These are phyloP conservation scores for Drosophila athabasca DNA, from an alignment of 1,140 invertebrate species.

Conservation along the genomic window DNA sequence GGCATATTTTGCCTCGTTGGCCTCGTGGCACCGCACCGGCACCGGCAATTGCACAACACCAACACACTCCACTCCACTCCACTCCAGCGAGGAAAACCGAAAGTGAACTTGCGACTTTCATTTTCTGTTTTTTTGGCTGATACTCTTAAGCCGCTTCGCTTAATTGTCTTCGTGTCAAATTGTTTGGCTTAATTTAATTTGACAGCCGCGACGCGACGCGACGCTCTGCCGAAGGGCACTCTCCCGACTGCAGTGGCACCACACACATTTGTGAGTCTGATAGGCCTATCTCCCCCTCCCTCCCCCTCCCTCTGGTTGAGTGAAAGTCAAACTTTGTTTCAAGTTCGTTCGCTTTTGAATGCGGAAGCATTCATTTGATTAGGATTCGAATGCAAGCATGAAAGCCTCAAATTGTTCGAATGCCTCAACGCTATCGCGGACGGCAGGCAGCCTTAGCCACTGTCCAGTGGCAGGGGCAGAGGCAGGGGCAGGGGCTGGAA, in stretches of 20 bases:
- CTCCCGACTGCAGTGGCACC: conserved; percentile 7
- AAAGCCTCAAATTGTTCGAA: conserved; percentile 38
- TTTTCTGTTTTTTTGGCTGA: conserved; percentile 63
- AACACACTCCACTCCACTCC: conserved; percentile 31
- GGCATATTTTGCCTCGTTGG: conserved; percentile 76
- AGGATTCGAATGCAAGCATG: conserved; percentile 38
- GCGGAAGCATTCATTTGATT: conserved; percentile 56
- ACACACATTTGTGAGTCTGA: conserved; percentile 61
- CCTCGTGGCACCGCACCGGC: conserved; percentile 74
- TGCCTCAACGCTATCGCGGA: conserved; percentile 1
- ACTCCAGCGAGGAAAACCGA: conserved; percentile 60
- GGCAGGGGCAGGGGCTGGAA: too few relatives aligned
- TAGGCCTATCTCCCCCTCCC: conserved; percentile 27
- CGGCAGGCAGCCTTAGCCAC: background rate
- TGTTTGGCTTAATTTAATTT: conserved; percentile 77
- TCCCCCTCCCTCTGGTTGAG: background rate
- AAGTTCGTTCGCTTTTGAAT: conserved; percentile 58
- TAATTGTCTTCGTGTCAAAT: conserved; percentile 78
- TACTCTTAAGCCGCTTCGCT: conserved; percentile 78
- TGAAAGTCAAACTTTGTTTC: conserved; percentile 66
- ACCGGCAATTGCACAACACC: conserved; percentile 75
- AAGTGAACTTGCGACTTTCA: conserved; percentile 82
- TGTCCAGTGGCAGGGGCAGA: too few relatives aligned
- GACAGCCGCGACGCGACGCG: conserved; percentile 44
- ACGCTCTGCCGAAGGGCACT: conserved; percentile 47